Conservation (phyloP, 2,888 invertebrate species). For the Scrobipalpa atriplicella region DNA sequence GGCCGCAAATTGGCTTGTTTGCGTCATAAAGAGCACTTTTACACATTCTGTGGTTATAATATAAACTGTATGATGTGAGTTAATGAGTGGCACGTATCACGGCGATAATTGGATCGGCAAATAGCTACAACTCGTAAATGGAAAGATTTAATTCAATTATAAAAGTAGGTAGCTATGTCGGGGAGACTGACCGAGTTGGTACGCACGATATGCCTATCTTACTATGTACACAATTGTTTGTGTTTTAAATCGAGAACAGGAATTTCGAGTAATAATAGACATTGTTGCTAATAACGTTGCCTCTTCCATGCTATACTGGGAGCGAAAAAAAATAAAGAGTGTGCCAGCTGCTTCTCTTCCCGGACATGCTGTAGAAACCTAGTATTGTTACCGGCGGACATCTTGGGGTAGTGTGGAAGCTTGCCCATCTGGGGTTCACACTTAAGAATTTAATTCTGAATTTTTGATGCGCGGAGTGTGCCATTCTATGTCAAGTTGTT, state of each 20-base stretch:
- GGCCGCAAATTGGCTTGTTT: background rate
- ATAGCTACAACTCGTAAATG: slow-evolving; percentile 3
- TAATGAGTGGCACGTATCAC: background rate
- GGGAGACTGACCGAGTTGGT: background rate
- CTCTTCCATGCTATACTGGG: background rate
- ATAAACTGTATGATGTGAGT: background rate
- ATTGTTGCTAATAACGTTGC: background rate
- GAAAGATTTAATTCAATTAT: slow-evolving; percentile 14
- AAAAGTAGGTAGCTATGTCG: no score
- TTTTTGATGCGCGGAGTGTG: no score
- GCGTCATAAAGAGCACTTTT: background rate
- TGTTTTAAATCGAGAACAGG: slow-evolving; percentile 5
- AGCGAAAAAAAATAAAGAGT: background rate
- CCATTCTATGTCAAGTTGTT: no score
- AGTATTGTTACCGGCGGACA: no score
- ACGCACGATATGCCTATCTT: background rate
- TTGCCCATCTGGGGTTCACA: no score
- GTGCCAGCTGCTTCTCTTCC: background rate
- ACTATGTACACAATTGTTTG: background rate
- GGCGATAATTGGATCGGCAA: slow-evolving; percentile 6
- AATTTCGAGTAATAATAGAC: background rate
- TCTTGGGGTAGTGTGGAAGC: no score
- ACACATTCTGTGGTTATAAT: background rate
- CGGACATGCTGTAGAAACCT: no score
- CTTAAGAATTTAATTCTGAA: no score